Evolutionary conservation across 2,797 vertebrate species (phyloP), one percentile per base, ranked within the genome.

Genomic region (Onychomys leucogaster): DNA sequence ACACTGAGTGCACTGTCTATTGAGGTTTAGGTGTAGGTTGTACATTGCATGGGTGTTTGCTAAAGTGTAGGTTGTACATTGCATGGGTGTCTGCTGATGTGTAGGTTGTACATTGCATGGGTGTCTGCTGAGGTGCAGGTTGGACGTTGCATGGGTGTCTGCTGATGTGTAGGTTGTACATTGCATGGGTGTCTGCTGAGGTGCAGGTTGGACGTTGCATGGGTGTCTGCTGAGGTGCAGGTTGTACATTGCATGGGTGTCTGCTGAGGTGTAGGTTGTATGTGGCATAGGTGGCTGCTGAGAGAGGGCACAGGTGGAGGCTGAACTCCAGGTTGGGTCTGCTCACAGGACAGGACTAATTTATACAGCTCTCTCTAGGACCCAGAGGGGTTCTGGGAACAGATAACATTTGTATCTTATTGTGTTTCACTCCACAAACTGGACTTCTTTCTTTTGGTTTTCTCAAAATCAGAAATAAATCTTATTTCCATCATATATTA

Each of bases 251-350:
- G 25, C 6, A 7, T 0, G 0, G 1, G 23, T 3, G 10, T 13
- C 34, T 37, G 6, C 55, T 29, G 46, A 41, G 7, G 52, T 57
- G 55, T 5, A 57, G 16, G 55, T 21, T 55, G 52, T 55, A 55
- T 14, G 16, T 37, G 37, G 25, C 6, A 8, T 0, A 0, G 2
- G 29, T 2, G 6, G 11, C 34, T 41, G 5, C 55, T 27, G 46
- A 41, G 8, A 46, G 46, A 41, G 8, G 55, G 16, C 0, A 0
- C 0, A 3, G 10, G 8, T 2, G 0, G 29, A 46, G 12, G 2
- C 65, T 61, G 29, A 63, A 63, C 37, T 69, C 8, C 21, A 78
- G 37, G 2, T 34, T 41, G 32, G 29, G 14, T 67, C 52, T 81
- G 13, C 17, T 85, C 6, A 43, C n/a, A 17, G 0, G 0, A 16